These are phyloP conservation scores for Myocastor coypus DNA, from an alignment of 2,113 vertebrate species.

Conservation along the genomic window DNA sequence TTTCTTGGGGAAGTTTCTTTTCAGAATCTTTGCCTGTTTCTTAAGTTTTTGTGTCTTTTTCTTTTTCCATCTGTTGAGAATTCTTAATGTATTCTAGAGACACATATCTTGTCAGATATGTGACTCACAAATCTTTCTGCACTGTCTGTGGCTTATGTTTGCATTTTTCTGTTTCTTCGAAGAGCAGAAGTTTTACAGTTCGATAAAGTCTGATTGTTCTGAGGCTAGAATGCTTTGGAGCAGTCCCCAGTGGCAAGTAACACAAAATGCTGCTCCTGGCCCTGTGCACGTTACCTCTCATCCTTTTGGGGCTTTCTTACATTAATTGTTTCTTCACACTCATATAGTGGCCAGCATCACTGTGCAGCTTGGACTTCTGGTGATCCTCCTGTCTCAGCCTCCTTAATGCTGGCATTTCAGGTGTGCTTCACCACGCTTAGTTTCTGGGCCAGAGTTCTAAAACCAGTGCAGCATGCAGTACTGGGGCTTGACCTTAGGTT, in stretches of 20 bases:
- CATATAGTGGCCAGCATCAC: fast-evolving
- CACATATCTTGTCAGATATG: neutral
- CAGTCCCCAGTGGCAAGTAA: neutral
- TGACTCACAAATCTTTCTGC: neutral
- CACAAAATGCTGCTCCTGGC: neutral
- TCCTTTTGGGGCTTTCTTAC: neutral
- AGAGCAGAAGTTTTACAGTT: neutral
- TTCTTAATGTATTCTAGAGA: neutral
- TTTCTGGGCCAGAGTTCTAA: too few relatives aligned
- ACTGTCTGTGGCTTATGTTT: neutral
- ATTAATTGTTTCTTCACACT: neutral
- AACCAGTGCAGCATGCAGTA: too few relatives aligned
- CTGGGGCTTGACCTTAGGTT: too few relatives aligned
- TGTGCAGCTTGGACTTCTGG: too few relatives aligned
- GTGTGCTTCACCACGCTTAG: too few relatives aligned
- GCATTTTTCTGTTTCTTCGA: neutral
- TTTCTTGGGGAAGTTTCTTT: neutral
- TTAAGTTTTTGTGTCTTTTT: neutral
- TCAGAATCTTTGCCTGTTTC: neutral
- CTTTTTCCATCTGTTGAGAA: neutral
- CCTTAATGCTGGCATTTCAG: too few relatives aligned
- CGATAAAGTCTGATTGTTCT: neutral
- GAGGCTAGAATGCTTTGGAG: neutral
- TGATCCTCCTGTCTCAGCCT: too few relatives aligned
- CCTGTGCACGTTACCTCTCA: neutral